Conservation (phyloP, 2,113 vertebrate species). For the Lamprotornis superbus region DNA sequence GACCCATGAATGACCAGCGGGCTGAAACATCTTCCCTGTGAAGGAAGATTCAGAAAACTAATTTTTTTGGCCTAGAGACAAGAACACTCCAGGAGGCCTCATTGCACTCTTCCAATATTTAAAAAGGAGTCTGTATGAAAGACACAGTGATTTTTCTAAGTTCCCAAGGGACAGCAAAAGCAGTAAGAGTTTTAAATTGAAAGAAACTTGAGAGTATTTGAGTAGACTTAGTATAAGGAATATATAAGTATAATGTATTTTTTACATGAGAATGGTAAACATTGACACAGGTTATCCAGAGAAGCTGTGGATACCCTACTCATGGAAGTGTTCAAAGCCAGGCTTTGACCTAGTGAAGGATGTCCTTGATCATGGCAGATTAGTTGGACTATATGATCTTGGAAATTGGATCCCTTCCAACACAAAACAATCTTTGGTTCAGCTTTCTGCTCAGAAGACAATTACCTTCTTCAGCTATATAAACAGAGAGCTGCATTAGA, state of each 20-base stretch:
- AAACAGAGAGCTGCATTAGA: not conserved
- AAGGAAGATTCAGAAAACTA: not conserved
- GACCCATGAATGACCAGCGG: not conserved
- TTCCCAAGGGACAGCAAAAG: no score
- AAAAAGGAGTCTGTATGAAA: not conserved
- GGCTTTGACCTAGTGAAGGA: not conserved
- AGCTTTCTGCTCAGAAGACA: not conserved
- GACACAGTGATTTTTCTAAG: not conserved
- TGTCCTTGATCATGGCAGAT: not conserved
- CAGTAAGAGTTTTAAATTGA: not conserved
- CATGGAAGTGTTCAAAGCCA: not conserved
- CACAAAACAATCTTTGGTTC: not conserved
- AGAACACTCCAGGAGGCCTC: not conserved
- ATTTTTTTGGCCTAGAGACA: not conserved
- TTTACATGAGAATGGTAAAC: not conserved
- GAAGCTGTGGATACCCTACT: fast-evolving
- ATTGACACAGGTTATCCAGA: not conserved
- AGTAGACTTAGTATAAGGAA: not conserved
- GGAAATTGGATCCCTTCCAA: not conserved
- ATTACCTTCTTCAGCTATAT: not conserved
- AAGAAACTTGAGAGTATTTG: not conserved
- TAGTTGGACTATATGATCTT: not conserved
- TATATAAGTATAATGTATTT: not conserved
- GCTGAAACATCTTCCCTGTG: not conserved
- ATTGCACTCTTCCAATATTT: not conserved